phyloP scores from a whole-genome alignment of 2,888 invertebrate genomes.

The Frankliniella intonsa region DNA sequence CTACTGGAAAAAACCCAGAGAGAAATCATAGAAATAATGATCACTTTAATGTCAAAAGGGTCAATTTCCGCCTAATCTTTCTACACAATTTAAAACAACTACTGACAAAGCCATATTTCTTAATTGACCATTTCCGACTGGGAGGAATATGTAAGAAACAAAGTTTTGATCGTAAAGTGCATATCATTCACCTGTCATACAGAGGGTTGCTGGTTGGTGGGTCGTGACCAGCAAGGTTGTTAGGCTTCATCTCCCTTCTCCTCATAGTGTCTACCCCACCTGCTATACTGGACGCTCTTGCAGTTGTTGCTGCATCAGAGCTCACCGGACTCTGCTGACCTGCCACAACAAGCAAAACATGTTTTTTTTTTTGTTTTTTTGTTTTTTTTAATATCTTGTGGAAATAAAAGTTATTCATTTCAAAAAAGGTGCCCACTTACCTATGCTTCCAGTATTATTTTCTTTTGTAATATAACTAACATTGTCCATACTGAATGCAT shows the following conservation, averaged over 20 bases:
- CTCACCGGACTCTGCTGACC: conserved; percentile 75
- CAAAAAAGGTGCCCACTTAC: conserved; percentile 40
- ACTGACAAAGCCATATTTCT: too few relatives aligned
- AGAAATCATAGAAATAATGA: too few relatives aligned
- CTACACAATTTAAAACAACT: background rate
- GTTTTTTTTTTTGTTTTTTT: too few relatives aligned
- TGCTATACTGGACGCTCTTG: conserved; percentile 64
- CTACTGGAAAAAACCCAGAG: background rate
- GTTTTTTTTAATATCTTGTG: too few relatives aligned
- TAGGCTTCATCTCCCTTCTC: conserved; percentile 53
- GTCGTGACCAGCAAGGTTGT: conserved; percentile 54
- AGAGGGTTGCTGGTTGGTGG: conserved; percentile 56
- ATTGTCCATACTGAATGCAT: conserved; percentile 81
- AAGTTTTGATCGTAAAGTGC: background rate
- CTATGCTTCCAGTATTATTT: conserved; percentile 58
- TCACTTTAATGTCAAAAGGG: too few relatives aligned
- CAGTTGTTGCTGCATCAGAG: conserved; percentile 78
- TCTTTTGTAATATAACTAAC: conserved; percentile 85
- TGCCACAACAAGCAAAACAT: conserved; percentile 43
- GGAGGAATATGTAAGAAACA: background rate
- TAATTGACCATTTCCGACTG: background rate
- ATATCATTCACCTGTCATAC: conserved; percentile 53
- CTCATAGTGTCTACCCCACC: conserved; percentile 44
- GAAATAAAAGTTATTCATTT: background rate
- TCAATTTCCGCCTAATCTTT: background rate